A percentile compares a stretch with the other conserved stretches of the same genome.
Conservation (phyloP, 2,113 vertebrate species). For the Laterallus jamaicensis region DNA sequence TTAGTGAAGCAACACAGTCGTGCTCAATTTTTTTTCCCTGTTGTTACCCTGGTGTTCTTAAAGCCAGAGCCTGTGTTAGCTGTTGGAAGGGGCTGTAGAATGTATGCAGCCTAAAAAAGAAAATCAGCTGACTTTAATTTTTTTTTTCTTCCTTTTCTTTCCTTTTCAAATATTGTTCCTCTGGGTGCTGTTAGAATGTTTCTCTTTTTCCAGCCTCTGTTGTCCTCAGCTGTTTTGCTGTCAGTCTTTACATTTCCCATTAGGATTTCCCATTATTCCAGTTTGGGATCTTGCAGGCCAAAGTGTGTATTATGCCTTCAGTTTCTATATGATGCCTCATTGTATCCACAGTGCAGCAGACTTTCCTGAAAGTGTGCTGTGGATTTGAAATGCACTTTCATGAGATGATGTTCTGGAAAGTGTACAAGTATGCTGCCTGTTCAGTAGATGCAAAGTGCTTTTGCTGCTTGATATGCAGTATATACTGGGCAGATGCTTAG, state of each 20-base stretch:
- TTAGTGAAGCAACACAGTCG: background rate
- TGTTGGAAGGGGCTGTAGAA: background rate
- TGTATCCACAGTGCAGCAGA: background rate
- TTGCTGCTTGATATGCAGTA: background rate
- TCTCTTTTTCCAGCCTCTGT: background rate
- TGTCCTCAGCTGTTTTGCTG: background rate
- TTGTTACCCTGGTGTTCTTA: background rate
- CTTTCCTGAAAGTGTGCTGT: background rate
- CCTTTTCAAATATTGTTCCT: background rate
- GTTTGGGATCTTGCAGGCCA: background rate
- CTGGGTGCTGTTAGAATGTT: background rate
- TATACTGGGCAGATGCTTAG: background rate
- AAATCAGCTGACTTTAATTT: background rate
- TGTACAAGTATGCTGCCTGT: fast-evolving
- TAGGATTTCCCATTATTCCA: background rate
- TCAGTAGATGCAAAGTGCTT: background rate
- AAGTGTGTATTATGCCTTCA: background rate
- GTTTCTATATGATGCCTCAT: background rate
- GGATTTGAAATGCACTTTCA: background rate
- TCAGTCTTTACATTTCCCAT: background rate
- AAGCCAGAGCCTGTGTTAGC: background rate
- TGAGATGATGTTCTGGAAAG: background rate
- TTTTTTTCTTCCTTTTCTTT: background rate
- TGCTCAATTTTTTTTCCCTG: background rate
- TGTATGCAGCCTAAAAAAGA: background rate